Evolutionary conservation across 2,113 vertebrate genomes (phyloP).

Genomic region (Mastomys natalensis): DNA sequence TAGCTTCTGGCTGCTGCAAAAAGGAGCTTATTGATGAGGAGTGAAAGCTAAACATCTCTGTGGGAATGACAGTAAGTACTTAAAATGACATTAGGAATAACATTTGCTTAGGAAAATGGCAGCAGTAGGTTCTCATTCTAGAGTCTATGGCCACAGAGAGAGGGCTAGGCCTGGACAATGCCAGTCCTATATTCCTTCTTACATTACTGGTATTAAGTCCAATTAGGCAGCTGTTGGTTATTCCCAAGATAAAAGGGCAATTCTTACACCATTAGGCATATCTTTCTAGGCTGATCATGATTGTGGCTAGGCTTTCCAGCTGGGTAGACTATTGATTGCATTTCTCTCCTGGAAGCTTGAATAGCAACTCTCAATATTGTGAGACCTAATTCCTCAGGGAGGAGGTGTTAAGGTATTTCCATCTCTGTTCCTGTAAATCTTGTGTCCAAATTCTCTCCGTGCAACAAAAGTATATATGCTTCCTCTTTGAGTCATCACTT

Average conservation of each 20-base stretch:
- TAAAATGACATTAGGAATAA: background rate
- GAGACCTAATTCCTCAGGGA: background rate
- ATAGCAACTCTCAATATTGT: background rate
- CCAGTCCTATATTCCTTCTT: background rate
- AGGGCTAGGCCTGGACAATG: background rate
- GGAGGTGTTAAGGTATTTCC: background rate
- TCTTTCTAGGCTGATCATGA: background rate
- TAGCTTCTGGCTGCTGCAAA: background rate
- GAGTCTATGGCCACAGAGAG: background rate
- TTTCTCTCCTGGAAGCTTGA: background rate
- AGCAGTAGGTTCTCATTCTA: background rate
- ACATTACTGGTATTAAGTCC: background rate
- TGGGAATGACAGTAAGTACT: background rate
- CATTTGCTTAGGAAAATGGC: background rate
- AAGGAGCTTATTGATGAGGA: background rate
- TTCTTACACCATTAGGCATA: background rate
- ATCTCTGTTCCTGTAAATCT: background rate
- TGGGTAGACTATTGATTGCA: background rate
- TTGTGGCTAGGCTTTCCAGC: background rate
- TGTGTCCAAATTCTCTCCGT: too few relatives aligned
- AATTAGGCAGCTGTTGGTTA: background rate
- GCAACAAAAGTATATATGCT: background rate
- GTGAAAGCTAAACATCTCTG: background rate
- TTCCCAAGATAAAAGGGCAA: background rate
- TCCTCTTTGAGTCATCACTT: background rate